Percentiles rank a stretch among this genome's conserved stretches.
Conservation (phyloP, 2,797 vertebrate species). For the Schizothorax lantsangensis region DNA sequence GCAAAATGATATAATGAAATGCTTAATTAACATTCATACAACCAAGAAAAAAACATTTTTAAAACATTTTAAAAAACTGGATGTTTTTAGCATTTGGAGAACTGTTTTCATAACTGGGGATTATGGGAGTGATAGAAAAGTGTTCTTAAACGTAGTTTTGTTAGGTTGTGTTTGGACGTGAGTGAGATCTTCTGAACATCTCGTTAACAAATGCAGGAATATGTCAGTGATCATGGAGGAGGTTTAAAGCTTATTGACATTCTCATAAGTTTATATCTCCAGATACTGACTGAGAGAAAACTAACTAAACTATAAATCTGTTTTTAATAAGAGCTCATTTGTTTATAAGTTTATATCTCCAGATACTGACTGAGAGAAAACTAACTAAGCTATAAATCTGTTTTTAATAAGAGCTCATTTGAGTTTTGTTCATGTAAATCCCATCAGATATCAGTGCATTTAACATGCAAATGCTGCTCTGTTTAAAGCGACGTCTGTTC, state of each 20-base stretch:
- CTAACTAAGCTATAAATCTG: neutral
- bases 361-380: neutral
- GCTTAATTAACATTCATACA: no score
- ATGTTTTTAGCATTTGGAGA: no score
- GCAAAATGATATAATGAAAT: no score
- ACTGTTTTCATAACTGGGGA: no score
- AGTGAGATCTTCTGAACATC: neutral
- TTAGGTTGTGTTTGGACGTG: neutral
- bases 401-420: neutral
- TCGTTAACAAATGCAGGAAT: neutral
- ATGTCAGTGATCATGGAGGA: neutral
- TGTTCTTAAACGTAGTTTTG: no score
- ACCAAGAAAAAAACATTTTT: no score
- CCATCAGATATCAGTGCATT: neutral
- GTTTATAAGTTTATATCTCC: neutral
- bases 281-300: neutral
- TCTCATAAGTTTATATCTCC: neutral
- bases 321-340: neutral
- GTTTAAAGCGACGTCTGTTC: neutral
- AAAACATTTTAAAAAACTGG: no score
- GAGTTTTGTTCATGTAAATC: neutral
- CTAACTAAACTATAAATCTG: neutral
- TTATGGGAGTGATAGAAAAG: no score
- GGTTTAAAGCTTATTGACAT: neutral
- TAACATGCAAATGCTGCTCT: constrained; percentile 26